phyloP scores from a whole-genome alignment of 2,888 invertebrate species.

The Dascillus cervinus region DNA sequence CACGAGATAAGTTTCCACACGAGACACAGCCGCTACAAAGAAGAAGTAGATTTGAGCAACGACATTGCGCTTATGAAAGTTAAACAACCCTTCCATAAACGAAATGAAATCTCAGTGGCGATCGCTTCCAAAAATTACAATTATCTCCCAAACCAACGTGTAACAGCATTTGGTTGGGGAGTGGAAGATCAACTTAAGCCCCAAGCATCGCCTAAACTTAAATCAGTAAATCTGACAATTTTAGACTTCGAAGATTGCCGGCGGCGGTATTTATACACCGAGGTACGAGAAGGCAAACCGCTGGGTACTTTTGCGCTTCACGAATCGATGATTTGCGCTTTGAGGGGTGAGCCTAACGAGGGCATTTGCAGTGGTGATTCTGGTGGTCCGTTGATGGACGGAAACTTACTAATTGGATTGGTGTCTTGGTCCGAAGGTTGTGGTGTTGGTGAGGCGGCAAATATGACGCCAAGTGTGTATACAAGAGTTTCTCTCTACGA shows the following conservation, averaged over 20 bases:
- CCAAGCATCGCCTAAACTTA: too few species aligned
- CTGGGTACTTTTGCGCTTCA: too few species aligned
- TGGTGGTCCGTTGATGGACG: constrained; percentile 9
- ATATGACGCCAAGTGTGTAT: constrained; percentile 10
- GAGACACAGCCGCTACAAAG: constrained; percentile 2
- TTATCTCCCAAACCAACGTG: constrained; percentile 1
- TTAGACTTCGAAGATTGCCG: constrained; percentile 5
- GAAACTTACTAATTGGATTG: constrained; percentile 9
- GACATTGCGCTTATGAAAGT: constrained; percentile 8
- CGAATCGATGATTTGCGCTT: too few species aligned
- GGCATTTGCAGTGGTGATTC: constrained; percentile 11
- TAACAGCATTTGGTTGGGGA: constrained; percentile 2
- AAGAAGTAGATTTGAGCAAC: background rate
- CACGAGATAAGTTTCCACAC: constrained; percentile 1
- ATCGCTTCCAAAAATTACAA: too few species aligned
- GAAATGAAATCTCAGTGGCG: background rate
- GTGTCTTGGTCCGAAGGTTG: constrained; percentile 13
- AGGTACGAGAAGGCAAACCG: too few species aligned
- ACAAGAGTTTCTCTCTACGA: constrained; percentile 3
- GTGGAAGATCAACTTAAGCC: too few species aligned
- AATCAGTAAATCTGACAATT: background rate
- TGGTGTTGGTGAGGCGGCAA: constrained; percentile 8
- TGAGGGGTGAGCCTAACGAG: constrained; percentile 7
- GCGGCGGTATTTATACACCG: too few species aligned
- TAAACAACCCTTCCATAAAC: background rate